Percentiles rank a stretch among this genome's conserved stretches.
Conservation (phyloP, 2,797 vertebrate genomes). For the Helicolenus hilgendorfi region DNA sequence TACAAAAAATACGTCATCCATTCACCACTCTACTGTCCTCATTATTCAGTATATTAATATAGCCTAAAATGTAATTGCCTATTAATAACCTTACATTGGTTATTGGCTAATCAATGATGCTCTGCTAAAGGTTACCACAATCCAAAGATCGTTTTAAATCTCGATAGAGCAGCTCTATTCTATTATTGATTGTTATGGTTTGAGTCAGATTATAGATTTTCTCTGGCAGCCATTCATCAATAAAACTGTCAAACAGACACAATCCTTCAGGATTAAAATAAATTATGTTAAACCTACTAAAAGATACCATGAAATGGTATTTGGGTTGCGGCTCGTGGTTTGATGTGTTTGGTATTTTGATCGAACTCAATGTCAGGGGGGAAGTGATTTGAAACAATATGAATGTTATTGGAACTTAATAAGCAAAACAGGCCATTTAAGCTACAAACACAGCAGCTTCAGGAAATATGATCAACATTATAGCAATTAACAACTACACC, state of each 20-base stretch:
- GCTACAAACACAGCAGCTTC: neutral
- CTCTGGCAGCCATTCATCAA: neutral
- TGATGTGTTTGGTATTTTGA: no score
- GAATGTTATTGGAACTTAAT: no score
- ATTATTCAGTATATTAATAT: neutral
- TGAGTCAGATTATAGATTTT: constrained; percentile 31
- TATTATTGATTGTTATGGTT: constrained; percentile 18
- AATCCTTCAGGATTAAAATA: neutral
- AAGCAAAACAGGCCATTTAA: neutral
- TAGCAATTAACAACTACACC: neutral
- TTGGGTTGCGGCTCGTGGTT: no score
- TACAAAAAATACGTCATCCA: no score
- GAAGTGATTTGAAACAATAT: no score
- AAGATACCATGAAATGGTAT: neutral
- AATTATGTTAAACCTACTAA: neutral
- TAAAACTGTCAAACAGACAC: neutral
- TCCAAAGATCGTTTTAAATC: neutral
- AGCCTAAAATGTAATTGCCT: neutral
- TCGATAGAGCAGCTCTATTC: neutral
- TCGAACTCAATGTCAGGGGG: no score
- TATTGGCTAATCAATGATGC: neutral
- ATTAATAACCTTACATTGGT: neutral
- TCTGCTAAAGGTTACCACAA: neutral
- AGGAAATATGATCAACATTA: neutral
- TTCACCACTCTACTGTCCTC: neutral